Evolutionary conservation across 2,797 vertebrate genomes (phyloP), one percentile per base, ranked within the genome.

Genomic region (Acropternis orthonyx): DNA sequence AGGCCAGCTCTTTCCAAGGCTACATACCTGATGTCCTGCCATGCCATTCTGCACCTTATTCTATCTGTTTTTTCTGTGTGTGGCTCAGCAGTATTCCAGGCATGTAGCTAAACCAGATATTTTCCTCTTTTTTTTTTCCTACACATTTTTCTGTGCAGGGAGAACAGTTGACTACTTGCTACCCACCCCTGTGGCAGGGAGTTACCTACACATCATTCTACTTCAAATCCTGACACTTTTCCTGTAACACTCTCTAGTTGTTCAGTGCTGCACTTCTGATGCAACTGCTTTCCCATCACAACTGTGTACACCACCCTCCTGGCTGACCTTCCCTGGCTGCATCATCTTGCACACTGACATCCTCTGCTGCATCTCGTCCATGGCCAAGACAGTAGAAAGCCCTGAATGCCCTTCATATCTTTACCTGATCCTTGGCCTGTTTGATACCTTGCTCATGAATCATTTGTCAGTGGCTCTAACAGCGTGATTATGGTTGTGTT

Each of bases 291-390:
- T 39, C 41, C 24, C 1, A 1, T 32, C 39, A 17, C 24, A 77
- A 34, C 52, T 37, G 32, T 39, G 28, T 26, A 13, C 37, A 21
- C 46, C 18, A 3, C 34, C 62, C 12, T 86, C 9, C 36, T 18
- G 9, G 28, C 14, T 59, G 39, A 19, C 55, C 24, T 71, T 34
- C 14, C 9, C 36, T 81, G 21, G 21, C 27, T 56, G 59, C n/a
- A 14, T 16, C 22, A 23, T 21, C 58, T 34, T 52, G 61, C 54
- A 9, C 1, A 1, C 36, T 0, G 1, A 4, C 5, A 11, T 51
- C 26, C 15, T 82, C 56, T 46, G 14, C 44, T 84, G 36, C 23
- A 16, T 72, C 21, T 65, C 18, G 7, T 74, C 30, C 1, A 0
- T 34, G 48, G 16, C 20, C 2, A 12, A 34, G 43, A 5, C 21